Conservation (phyloP, 2,113 vertebrate species). For the Silurus meridionalis region DNA sequence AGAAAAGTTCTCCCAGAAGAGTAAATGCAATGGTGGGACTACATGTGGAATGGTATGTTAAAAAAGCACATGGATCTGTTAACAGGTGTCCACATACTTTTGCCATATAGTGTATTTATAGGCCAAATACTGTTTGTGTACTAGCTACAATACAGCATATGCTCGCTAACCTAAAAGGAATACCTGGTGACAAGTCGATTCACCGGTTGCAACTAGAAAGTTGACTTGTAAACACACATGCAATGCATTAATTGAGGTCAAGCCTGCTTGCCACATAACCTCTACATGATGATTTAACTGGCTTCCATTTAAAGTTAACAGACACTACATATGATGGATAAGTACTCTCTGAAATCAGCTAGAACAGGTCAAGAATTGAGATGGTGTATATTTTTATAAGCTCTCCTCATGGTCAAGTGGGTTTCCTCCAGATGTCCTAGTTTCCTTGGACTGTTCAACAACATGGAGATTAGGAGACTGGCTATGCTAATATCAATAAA, state of each 20-base stretch:
- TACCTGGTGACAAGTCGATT: background rate
- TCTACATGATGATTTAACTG: background rate
- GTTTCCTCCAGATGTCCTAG: background rate
- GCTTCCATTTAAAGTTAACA: background rate
- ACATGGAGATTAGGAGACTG: background rate
- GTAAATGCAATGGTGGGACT: background rate
- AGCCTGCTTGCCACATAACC: background rate
- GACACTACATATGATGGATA: background rate
- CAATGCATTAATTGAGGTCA: background rate
- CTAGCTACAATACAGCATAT: background rate
- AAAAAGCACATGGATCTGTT: background rate
- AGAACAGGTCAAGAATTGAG: background rate
- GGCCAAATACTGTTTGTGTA: background rate
- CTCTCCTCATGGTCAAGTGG: background rate
- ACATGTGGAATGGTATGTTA: background rate
- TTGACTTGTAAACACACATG: background rate
- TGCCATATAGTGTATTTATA: background rate
- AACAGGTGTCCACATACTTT: background rate
- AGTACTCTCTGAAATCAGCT: background rate
- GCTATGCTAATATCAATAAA: background rate
- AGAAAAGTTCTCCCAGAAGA: background rate
- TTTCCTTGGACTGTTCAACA: background rate
- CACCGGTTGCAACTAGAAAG: background rate
- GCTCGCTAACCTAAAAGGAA: background rate
- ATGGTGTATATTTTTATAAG: background rate